Evolutionary conservation across 2,888 invertebrate species (phyloP), one percentile per base, ranked within the genome.

Genomic region (Zygaena filipendulae): DNA sequence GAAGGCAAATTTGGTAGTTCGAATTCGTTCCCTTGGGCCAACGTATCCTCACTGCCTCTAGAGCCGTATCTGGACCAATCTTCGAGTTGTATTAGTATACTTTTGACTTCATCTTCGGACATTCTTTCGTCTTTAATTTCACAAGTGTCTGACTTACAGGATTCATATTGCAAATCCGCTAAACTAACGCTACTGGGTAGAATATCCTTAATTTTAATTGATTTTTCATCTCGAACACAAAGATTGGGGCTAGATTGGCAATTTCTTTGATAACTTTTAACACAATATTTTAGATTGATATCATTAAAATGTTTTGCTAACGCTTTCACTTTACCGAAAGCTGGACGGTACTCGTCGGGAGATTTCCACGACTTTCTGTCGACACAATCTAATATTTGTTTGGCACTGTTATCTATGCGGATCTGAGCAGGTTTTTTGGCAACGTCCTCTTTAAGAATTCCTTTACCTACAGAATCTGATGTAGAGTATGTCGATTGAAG

Each of bases 261-360:
- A 47, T 70, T 66, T 29, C 75, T 52, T 49, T 71, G 74, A 37
- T 74, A 74, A 36, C 40, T 69, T 47, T 62, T 68, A 5, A 67
- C 67, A 39, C 74, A 64, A 40, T 79, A 77, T 20, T 40, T 66
- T 13, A 81, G 52, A 44, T 79, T 74, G 13, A 80, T 75, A 40
- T 70, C 59, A 42, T 87, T 82, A 41, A 90, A 91, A 56, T 86
- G 88, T 50, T 86, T 85, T 0, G 88, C 81, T 33, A 91, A 66
- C 21, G 86, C 87, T 32, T 86, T 87, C 1, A 90, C 90, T 56
- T 86, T 84, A 1, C 88, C 88, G 32, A 83, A 82, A 0, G 87
- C 86, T 11, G 87, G 82, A 31, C 87, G 66, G 27, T 84, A 85
- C 43, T 87, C 87, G 42, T 87, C 87, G 0, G 88, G 87, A 0